phyloP scores from a whole-genome alignment of 1,140 invertebrate species.

The Saccostrea cuccullata region DNA sequence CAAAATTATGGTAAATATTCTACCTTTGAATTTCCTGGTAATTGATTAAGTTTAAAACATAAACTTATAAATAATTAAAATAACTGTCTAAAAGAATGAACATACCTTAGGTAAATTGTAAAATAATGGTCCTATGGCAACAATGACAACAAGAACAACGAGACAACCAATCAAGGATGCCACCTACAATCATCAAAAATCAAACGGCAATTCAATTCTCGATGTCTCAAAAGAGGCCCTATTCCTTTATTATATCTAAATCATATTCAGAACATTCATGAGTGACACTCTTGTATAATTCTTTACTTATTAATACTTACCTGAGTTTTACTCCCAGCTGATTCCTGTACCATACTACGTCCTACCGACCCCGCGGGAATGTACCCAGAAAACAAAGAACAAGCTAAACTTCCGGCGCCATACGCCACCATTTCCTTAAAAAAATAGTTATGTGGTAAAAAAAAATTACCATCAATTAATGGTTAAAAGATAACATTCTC shows the following conservation, averaged over 20 bases:
- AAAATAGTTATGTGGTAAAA: too few relatives aligned
- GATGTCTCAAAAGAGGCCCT: too few relatives aligned
- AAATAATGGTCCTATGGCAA: conserved; percentile 67
- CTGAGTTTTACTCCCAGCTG: conserved; percentile 66
- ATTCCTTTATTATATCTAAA: too few relatives aligned
- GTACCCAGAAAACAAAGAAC: conserved; percentile 68
- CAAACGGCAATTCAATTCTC: not conserved
- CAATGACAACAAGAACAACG: conserved; percentile 66
- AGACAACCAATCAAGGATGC: conserved; percentile 64
- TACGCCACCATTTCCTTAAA: conserved; percentile 69
- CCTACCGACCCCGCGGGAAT: conserved; percentile 69
- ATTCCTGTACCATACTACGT: conserved; percentile 66
- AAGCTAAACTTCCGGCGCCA: conserved; percentile 62
- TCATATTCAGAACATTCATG: not conserved
- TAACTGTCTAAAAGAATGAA: not conserved
- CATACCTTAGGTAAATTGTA: conserved; percentile 65
- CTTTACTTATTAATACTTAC: conserved; percentile 19
- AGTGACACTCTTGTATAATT: not conserved
- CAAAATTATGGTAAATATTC: too few relatives aligned
- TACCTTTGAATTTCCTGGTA: too few relatives aligned
- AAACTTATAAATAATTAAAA: too few relatives aligned
- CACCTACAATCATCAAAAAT: conserved; percentile 52
- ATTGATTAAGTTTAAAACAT: too few relatives aligned
- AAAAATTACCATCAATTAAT: too few relatives aligned
- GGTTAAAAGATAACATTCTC: too few relatives aligned